Base-by-base conservation (phyloP, 2,797 vertebrate genomes). In the Phyllotis vaccarum region DNA sequence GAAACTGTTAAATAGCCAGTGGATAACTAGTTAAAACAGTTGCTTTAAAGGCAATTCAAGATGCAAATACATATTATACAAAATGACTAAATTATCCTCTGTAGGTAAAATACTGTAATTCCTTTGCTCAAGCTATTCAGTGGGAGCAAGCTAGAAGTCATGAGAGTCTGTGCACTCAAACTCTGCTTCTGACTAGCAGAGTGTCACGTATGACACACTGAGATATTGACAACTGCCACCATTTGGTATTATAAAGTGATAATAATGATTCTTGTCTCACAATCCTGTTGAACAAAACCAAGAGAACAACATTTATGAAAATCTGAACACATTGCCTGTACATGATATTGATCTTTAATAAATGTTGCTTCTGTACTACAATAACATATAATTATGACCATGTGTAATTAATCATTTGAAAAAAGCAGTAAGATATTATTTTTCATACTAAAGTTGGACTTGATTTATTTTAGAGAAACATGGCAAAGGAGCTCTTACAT, bases 381-480 rank as follows among this genome's bases (percentile, higher is more conserved):
- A n/a, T 7, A 68, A 72, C 31, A 64, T 16, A 17, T 29, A 76
- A 91, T 54, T 46, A 22, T 80, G 11, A 43, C 43, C 40, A 40
- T 52, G 7, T 49, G 34, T 91, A 91, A 91, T 60, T 90, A 54
- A 52, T 34, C n/a, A 81, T 94, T 92, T 90, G 81, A 93, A 93
- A 83, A 56, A n/a, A 83, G 37, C 17, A 79, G 56, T 86, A 49
- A 90, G 87, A 21, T 49, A 56, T n/a, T 34, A 21, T 72, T 31
- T 80, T 96, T 49, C 27, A 13, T 24, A 72, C 2, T 27, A 24
- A 89, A 40, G n/a, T 8, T 31, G 4, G 62, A 70, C 40, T 37
- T 72, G 37, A 19, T n/a, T 37, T 4, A 40, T 64, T 49, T 66
- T 49, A 34, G 49, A 64, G 40, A 22, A 54, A 75, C 13, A 74